Percentiles rank a stretch among this genome's conserved stretches.
phyloP scores from a whole-genome alignment of 2,113 vertebrate genomes.

The Seriola quinqueradiata region DNA sequence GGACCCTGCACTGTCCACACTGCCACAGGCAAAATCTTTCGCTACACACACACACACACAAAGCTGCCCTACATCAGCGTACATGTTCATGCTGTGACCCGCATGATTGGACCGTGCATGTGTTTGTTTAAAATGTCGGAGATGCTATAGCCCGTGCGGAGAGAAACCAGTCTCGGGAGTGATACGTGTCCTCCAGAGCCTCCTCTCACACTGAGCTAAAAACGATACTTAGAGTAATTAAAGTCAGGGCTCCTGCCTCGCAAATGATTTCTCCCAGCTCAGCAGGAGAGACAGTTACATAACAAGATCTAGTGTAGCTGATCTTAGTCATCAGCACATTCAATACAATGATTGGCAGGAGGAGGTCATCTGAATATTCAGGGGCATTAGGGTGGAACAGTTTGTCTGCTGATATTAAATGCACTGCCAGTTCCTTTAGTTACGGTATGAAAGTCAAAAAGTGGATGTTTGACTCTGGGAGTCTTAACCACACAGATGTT shows the following conservation, averaged over 20 bases:
- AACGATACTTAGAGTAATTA: constrained; percentile 65
- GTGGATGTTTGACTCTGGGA: neutral
- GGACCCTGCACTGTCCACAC: constrained; percentile 28
- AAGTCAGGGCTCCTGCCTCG: constrained; percentile 55
- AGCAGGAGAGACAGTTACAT: constrained; percentile 67
- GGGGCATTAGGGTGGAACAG: constrained; percentile 32
- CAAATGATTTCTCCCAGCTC: constrained; percentile 63
- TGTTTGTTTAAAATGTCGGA: constrained; percentile 37
- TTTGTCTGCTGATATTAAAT: constrained; percentile 46
- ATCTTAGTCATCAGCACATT: constrained; percentile 70
- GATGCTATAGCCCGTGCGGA: neutral
- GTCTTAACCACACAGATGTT: constrained; percentile 24
- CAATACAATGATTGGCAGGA: constrained; percentile 66
- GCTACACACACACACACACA: neutral
- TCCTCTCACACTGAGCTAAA: constrained; percentile 33
- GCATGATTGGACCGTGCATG: constrained; percentile 21
- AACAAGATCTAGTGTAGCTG: constrained; percentile 62
- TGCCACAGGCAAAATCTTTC: constrained; percentile 43
- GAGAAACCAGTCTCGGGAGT: constrained; percentile 14
- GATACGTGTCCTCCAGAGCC: constrained; percentile 25
- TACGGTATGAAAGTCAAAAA: constrained; percentile 7
- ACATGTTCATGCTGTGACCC: constrained; percentile 44
- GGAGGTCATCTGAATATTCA: constrained; percentile 62
- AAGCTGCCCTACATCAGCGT: constrained; percentile 53
- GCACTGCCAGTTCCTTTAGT: constrained; percentile 8